These are phyloP conservation scores for Thinocorus orbignyianus DNA, from an alignment of 2,113 vertebrate genomes.

Conservation along the genomic window DNA sequence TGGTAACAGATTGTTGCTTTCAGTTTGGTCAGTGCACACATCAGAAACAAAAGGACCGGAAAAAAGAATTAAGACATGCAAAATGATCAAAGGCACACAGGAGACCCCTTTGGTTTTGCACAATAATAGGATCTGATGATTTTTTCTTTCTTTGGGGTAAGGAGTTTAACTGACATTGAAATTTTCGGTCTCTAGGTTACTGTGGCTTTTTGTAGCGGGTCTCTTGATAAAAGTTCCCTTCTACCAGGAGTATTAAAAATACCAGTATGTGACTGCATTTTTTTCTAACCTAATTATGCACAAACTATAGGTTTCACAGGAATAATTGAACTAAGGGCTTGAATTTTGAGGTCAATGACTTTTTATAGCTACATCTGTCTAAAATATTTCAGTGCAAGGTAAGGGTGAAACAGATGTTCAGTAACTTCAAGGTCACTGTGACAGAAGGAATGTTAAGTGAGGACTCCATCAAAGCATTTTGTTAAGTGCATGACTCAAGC, in stretches of 20 bases:
- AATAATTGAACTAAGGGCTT: slow-evolving; percentile 67
- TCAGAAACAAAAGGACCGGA: not conserved
- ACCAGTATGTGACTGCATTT: not conserved
- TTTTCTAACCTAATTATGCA: slow-evolving; percentile 48
- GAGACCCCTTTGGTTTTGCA: not conserved
- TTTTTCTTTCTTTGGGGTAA: not conserved
- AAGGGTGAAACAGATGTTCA: slow-evolving; percentile 61
- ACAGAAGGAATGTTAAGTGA: slow-evolving; percentile 49
- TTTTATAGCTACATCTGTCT: slow-evolving; percentile 55
- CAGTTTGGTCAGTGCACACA: not conserved
- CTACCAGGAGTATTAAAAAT: slow-evolving; percentile 2
- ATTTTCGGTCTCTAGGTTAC: not conserved
- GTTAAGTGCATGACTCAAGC: slow-evolving; percentile 16
- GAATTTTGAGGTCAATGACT: slow-evolving; percentile 61
- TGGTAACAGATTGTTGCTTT: slow-evolving; percentile 5
- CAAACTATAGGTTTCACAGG: slow-evolving; percentile 43
- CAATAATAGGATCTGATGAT: not conserved
- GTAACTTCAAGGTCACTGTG: slow-evolving; percentile 53
- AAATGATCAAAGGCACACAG: slow-evolving; percentile 2
- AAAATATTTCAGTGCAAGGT: slow-evolving; percentile 40
- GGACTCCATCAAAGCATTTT: slow-evolving; percentile 13
- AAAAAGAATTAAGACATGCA: slow-evolving; percentile 22
- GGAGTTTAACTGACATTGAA: slow-evolving; percentile 7
- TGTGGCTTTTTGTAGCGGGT: not conserved
- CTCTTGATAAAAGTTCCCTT: not conserved